Base-by-base conservation (phyloP, 2,888 invertebrate species). In the Strigamia transsilvanica region DNA sequence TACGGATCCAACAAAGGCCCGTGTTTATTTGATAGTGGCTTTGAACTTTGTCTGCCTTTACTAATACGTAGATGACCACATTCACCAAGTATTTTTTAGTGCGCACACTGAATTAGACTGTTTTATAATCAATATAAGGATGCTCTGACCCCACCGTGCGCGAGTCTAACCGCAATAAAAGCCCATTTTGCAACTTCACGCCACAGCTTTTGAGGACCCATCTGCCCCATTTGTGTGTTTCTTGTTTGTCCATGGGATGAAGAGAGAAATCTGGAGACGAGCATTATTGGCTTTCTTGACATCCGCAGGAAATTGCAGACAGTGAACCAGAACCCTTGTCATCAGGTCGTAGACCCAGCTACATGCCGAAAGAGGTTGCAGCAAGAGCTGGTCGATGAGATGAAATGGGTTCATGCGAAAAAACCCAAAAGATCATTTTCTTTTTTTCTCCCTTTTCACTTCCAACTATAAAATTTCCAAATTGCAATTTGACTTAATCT, bases 151-250 rank as follows among this genome's bases (percentile, higher is more conserved):
- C 73, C 73, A 73, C 32, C 13, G 23, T 73, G 73, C 73, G 23
- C 73, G 23, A 73, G 73, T 15, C 73, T 32, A 27, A 73, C 73
- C 73, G 73, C 73, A 73, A 73, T 73, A 73, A 73, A 73, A 73
- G 73, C 73, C 73, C 73, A 73, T 73, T 73, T 73, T 73, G 73
- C 73, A 73, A 73, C 73, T 73, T 73, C 73, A 73, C 73, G 32
- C 73, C 32, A n/a, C 56, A 73, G 73, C 73, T 73, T 73, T 73
- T 73, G 73, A 73, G 73, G 73, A 73, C 73, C 73, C 73, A 73
- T 73, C 73, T 73, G 73, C 73, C 73, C 73, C 73, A 73, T 73
- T 73, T 73, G 73, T 73, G 73, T 73, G 73, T 73, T 73, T 73
- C 73, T 73, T 73, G 73, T 73, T 73, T 73, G 73, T 73, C 73